Conservation (phyloP, 1,140 invertebrate species). For the Drosophila pallidifrons region DNA sequence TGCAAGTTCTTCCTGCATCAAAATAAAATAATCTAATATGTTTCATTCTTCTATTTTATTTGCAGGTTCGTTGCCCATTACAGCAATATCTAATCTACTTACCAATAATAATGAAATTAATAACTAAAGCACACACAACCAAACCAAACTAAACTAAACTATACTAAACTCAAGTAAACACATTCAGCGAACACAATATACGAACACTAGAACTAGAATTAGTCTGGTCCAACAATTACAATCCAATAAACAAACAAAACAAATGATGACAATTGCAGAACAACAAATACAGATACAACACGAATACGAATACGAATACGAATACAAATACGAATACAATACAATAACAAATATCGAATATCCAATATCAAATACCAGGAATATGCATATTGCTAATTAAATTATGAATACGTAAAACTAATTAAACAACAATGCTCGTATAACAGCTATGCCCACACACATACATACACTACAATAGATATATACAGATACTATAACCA, state of each 20-base stretch:
- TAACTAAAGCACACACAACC: conserved; percentile 39
- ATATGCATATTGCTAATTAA: conserved; percentile 75
- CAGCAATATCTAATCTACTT: conserved; percentile 59
- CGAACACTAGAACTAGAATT: conserved; percentile 10
- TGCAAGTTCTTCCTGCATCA: too few species aligned
- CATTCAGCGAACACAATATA: conserved; percentile 9
- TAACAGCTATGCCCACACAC: conserved; percentile 52
- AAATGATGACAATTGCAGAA: conserved; percentile 52
- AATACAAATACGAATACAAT: conserved; percentile 32
- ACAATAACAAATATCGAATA: conserved; percentile 41
- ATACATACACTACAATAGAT: conserved; percentile 28
- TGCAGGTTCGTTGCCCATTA: conserved; percentile 72
- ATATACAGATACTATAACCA: conserved; percentile 46
- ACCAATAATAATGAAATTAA: conserved; percentile 53
- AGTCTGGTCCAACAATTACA: conserved; percentile 44
- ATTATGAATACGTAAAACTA: conserved; percentile 74
- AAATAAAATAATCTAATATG: not conserved
- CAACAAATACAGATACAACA: conserved; percentile 46
- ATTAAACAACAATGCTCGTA: conserved; percentile 71
- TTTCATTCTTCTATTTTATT: conserved; percentile 12
- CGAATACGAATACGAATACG: conserved; percentile 29
- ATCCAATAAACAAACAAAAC: conserved; percentile 39
- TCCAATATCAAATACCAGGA: conserved; percentile 66
- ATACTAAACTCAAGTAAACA: conserved; percentile 48
- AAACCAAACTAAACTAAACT: conserved; percentile 43